These are phyloP conservation scores for Nothura maculosa DNA, from an alignment of 2,797 vertebrate genomes.

Conservation along the genomic window DNA sequence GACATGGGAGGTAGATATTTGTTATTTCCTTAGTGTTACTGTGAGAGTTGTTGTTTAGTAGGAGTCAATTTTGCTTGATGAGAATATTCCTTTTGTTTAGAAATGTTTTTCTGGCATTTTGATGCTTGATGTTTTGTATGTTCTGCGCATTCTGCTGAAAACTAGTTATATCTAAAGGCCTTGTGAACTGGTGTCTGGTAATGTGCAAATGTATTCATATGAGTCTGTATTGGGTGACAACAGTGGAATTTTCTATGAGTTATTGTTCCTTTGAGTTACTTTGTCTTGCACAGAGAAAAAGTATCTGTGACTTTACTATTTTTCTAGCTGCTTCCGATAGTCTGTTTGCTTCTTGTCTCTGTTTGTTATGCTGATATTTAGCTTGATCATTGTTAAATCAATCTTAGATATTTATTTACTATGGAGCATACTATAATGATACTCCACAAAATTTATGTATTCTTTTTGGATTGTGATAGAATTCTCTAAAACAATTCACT, in stretches of 20 bases:
- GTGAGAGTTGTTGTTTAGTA: background rate
- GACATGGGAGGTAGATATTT: background rate
- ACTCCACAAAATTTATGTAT: background rate
- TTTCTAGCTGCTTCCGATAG: background rate
- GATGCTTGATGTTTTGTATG: background rate
- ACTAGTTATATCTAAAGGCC: background rate
- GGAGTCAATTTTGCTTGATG: background rate
- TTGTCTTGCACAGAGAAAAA: background rate
- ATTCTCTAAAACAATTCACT: background rate
- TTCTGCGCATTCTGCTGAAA: background rate
- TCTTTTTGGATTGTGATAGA: background rate
- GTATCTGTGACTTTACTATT: background rate
- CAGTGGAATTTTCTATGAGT: background rate
- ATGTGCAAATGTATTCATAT: fast-evolving
- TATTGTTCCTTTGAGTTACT: background rate
- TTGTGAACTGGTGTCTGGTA: background rate
- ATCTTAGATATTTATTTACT: background rate
- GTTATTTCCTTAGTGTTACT: background rate
- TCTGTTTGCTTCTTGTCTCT: background rate
- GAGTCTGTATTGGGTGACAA: fast-evolving
- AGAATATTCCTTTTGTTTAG: background rate
- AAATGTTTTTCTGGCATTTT: background rate
- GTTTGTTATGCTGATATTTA: background rate
- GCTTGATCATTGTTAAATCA: background rate
- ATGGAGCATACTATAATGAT: background rate